Conservation (phyloP, 2,888 invertebrate genomes). For the Perizoma flavofasciatum region DNA sequence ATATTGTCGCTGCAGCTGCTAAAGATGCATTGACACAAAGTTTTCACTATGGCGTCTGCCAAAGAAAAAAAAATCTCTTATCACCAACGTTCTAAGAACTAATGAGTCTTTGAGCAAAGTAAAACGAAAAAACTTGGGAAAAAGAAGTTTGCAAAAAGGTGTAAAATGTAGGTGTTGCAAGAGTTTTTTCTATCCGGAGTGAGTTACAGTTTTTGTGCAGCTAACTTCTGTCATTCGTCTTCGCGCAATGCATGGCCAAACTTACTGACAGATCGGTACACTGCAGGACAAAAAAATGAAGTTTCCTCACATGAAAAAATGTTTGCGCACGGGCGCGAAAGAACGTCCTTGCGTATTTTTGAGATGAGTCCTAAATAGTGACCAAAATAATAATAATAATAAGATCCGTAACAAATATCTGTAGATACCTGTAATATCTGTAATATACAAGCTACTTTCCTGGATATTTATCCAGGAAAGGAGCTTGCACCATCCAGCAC, state of each 20-base stretch:
- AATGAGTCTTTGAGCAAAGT: slow-evolving; percentile 36
- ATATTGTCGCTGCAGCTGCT: too few species aligned
- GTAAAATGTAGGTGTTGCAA: slow-evolving; percentile 43
- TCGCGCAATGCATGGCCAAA: slow-evolving; percentile 74
- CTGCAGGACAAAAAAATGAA: slow-evolving; percentile 41
- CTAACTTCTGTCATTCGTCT: slow-evolving; percentile 77
- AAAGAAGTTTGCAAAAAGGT: slow-evolving; percentile 20
- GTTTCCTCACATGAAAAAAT: too few species aligned
- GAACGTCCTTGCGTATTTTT: too few species aligned
- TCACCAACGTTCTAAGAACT: slow-evolving; percentile 30
- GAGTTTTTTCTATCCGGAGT: slow-evolving; percentile 43
- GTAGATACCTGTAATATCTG: too few species aligned
- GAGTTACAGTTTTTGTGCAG: slow-evolving; percentile 59
- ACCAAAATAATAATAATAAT: too few species aligned
- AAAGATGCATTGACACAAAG: too few species aligned
- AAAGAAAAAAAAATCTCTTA: slow-evolving; percentile 1
- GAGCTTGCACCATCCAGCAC: too few species aligned
- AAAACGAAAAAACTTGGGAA: slow-evolving; percentile 5
- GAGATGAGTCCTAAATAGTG: too few species aligned
- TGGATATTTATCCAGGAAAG: too few species aligned
- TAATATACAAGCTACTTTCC: too few species aligned
- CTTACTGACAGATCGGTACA: slow-evolving; percentile 73
- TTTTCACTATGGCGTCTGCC: not conserved
- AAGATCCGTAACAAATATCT: too few species aligned
- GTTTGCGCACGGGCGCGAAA: too few species aligned